phyloP scores from a whole-genome alignment of 2,113 vertebrate genomes.

The Fukomys damarensis region DNA sequence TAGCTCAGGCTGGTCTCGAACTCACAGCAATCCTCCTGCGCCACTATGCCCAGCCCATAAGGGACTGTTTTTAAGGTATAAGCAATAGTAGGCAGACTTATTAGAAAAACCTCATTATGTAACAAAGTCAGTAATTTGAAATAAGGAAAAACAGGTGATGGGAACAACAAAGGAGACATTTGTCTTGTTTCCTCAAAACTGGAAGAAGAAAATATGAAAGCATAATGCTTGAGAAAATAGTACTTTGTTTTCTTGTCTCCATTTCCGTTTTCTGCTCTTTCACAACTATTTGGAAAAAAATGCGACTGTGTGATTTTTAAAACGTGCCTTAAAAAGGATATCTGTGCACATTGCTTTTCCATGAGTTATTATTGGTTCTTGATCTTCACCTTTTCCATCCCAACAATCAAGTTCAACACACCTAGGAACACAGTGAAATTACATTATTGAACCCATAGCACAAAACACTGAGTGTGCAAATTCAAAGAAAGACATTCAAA shows the following conservation, averaged over 20 bases:
- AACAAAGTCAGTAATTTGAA: neutral
- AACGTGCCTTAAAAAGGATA: slow-evolving; percentile 96
- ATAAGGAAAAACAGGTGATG: neutral
- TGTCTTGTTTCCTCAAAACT: slow-evolving; percentile 18
- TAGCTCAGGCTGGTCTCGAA: too few relatives aligned
- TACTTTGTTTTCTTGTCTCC: neutral
- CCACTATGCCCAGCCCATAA: too few relatives aligned
- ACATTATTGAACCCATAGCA: neutral
- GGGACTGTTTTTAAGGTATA: slow-evolving; percentile 15
- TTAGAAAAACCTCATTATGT: neutral
- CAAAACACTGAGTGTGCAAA: neutral
- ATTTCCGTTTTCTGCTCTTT: neutral
- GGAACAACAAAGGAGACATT: neutral
- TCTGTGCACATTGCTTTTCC: slow-evolving; percentile 99
- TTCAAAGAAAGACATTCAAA: neutral
- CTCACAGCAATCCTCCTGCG: too few relatives aligned
- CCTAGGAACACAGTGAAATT: slow-evolving; percentile 83
- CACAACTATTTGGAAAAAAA: neutral
- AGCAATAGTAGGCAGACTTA: neutral
- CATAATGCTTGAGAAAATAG: neutral
- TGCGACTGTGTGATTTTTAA: neutral
- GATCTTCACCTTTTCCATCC: slow-evolving; percentile 99
- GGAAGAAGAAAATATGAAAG: neutral
- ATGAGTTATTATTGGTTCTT: slow-evolving; percentile 99
- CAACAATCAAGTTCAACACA: slow-evolving; percentile 99